Conservation (phyloP, 1,140 invertebrate species). For the Alviniconcha marisindica region DNA sequence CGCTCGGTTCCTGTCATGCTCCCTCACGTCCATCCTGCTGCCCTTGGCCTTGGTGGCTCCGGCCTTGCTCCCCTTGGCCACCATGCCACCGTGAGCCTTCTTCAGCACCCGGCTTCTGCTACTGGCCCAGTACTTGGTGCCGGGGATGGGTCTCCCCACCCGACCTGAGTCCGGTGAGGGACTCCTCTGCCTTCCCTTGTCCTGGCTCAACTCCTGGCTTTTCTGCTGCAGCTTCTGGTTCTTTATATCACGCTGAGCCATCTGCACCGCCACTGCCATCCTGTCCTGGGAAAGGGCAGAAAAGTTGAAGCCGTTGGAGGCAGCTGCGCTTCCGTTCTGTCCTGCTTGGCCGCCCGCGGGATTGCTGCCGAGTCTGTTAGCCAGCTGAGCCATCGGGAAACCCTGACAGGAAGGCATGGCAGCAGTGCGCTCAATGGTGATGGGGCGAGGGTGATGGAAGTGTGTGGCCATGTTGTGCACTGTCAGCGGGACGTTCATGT, state of each 20-base stretch:
- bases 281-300: slow-evolving; percentile 53
- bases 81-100: not conserved
- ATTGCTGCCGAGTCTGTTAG: not conserved
- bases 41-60: no score
- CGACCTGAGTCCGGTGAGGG: not conserved
- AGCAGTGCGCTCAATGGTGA: slow-evolving; percentile 52
- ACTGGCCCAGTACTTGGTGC: not conserved
- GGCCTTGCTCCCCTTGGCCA: slow-evolving; percentile 22
- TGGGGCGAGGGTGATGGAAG: slow-evolving; percentile 51
- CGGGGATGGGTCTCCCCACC: not conserved
- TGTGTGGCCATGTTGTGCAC: slow-evolving; percentile 47
- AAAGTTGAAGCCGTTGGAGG: slow-evolving; percentile 22
- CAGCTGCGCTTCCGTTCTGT: not conserved
- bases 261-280: slow-evolving; percentile 51
- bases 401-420: slow-evolving; percentile 1
- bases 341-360: not conserved
- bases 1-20: slow-evolving; percentile 52
- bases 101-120: not conserved
- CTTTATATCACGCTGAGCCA: slow-evolving; percentile 56
- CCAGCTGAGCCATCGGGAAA: slow-evolving; percentile 26
- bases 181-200: slow-evolving; percentile 36
- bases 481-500: slow-evolving; percentile 55
- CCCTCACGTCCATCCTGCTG: slow-evolving; percentile 39
- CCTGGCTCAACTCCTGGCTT: slow-evolving; percentile 35
- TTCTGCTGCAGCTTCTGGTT: slow-evolving; percentile 47